Percentiles rank a stretch among this genome's conserved stretches.
Conservation (phyloP, 2,113 vertebrate genomes). For the Gymnarchus niloticus region DNA sequence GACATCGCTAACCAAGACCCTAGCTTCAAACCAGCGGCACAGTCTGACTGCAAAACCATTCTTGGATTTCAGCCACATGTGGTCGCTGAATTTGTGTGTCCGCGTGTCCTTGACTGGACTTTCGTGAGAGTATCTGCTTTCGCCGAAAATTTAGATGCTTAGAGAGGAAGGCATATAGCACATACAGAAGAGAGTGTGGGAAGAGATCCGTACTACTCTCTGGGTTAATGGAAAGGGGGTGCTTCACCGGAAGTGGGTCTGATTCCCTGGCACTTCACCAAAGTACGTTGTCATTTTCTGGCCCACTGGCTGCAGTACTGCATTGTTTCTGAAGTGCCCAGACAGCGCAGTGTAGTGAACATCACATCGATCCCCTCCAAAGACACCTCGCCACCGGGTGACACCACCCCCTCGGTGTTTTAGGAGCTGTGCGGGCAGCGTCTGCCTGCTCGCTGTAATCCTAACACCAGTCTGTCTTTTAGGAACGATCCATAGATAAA, state of each 20-base stretch:
- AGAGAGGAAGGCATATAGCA: background rate
- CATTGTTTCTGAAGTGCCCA: background rate
- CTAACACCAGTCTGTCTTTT: background rate
- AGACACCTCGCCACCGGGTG: background rate
- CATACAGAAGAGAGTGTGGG: no score
- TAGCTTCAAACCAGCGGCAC: background rate
- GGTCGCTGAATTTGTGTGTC: no score
- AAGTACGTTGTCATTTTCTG: background rate
- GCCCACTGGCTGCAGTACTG: background rate
- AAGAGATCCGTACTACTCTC: no score
- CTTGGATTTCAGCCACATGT: background rate
- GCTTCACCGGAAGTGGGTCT: no score
- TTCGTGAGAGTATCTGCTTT: background rate
- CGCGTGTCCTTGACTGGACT: background rate
- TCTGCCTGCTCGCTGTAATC: background rate
- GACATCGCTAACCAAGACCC: background rate
- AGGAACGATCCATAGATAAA: background rate
- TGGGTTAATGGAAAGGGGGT: background rate
- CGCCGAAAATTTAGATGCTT: background rate
- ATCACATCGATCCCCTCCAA: background rate
- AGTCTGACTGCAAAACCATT: background rate
- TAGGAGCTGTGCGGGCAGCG: background rate
- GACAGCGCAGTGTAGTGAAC: no score
- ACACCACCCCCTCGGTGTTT: background rate
- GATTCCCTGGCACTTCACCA: background rate